Conservation (phyloP, 2,888 invertebrate genomes). For the Shargacucullia verbasci region DNA sequence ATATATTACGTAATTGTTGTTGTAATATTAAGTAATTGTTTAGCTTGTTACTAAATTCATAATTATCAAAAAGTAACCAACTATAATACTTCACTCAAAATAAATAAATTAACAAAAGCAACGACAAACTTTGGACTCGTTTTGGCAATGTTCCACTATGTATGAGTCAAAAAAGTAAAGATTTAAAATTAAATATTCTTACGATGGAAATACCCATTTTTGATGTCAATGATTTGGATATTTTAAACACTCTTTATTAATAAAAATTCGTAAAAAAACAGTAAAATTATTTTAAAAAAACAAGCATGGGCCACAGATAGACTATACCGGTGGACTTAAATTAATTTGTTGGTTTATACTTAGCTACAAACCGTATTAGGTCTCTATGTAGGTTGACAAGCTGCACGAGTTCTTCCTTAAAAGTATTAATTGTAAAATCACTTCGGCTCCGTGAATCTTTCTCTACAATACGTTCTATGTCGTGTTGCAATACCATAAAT, state of each 20-base stretch:
- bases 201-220: conserved; percentile 17
- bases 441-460: conserved; percentile 12
- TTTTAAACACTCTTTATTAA: too few species aligned
- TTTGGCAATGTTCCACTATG: conserved; percentile 50
- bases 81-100: conserved; percentile 18
- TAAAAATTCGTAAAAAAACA: too few species aligned
- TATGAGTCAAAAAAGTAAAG: conserved; percentile 30
- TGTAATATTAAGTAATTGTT: too few species aligned
- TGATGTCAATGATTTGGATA: conserved; percentile 7
- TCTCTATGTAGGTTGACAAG: conserved; percentile 64
- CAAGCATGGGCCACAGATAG: too few species aligned
- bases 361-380: conserved; percentile 61
- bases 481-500: conserved; percentile 62
- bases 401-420: conserved; percentile 46
- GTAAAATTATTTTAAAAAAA: too few species aligned
- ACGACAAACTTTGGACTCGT: conserved; percentile 27
- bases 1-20: too few species aligned
- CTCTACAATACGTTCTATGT: conserved; percentile 58
- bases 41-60: too few species aligned
- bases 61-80: too few species aligned
- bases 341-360: too few species aligned
- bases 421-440: conserved; percentile 24
- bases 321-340: too few species aligned
- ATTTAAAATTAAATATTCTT: conserved; percentile 35
- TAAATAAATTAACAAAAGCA: conserved; percentile 36